Percentiles rank a stretch among this genome's conserved stretches.
Conservation (phyloP, 1,140 invertebrate species). For the Rhopalosiphum maidis region DNA sequence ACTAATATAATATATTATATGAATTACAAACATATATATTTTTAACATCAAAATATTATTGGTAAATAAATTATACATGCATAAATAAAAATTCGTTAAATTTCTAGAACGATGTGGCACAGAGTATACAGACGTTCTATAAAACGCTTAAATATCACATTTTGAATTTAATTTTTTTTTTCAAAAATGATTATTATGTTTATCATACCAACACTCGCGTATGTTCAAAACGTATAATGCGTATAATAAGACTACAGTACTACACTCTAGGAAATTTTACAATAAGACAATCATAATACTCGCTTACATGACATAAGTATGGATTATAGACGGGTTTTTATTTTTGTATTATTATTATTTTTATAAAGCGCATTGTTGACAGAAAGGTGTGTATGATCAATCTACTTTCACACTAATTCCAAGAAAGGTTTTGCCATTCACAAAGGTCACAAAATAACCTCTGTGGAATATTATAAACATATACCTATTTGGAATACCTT, state of each 20-base stretch:
- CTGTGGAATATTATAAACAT: slow-evolving; percentile 3
- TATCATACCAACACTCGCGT: neutral
- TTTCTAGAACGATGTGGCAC: neutral
- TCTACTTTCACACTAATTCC: slow-evolving; percentile 53
- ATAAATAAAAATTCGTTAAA: neutral
- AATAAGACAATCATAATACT: slow-evolving; percentile 45
- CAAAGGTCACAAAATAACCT: slow-evolving; percentile 54
- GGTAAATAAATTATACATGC: neutral
- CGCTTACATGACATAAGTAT: slow-evolving; percentile 40
- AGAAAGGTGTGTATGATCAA: slow-evolving; percentile 48
- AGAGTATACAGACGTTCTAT: neutral
- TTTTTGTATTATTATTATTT: slow-evolving; percentile 46
- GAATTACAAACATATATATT: neutral
- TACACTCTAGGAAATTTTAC: neutral
- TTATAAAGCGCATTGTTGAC: slow-evolving; percentile 53
- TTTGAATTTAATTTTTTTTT: neutral
- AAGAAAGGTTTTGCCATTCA: slow-evolving; percentile 57
- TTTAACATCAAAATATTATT: neutral
- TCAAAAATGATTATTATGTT: neutral
- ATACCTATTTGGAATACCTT: neutral
- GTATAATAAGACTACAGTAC: slow-evolving; percentile 9
- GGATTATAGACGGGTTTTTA: slow-evolving; percentile 28
- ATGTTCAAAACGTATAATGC: neutral
- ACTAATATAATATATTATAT: neutral
- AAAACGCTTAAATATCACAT: neutral